Evolutionary conservation across 2,888 invertebrate genomes (phyloP), one percentile per base, ranked within the genome.

Genomic region (Cecidostiba fungosa): DNA sequence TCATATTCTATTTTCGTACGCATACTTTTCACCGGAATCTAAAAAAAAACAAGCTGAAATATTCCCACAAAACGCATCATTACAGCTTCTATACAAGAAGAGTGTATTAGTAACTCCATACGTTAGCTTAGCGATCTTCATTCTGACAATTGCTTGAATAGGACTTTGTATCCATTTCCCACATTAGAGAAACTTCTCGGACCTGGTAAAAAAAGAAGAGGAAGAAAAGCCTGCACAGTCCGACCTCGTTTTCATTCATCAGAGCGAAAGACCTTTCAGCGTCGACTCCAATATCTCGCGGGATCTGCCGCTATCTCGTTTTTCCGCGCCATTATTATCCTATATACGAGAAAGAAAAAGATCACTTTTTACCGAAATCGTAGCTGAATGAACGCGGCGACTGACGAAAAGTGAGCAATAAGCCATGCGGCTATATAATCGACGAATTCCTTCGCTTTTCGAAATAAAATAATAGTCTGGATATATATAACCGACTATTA

Each of bases 201-300:
- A 77, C 54, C 50, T 66, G 77, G 77, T 76, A 79, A 83, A 62
- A 73, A 39, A 77, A 69, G 59, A 59, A 84, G 29, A 69, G 47
- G 29, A 82, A 84, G 76, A 83, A 78, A 84, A 77, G 76, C 78
- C 47, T 32, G 72, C n/a, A 6, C 54, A 54, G 54, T 84, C 26
- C 76, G 85, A 72, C 86, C 86, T 79, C 76, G 69, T 84, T 85
- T 85, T 84, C 81, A 84, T 87, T 84, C 85, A 83, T 74, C 36
- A n/a, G 69, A 72, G 83, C 50, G 26, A 77, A 77, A 85, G 85
- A 85, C 77, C 86, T 77, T 82, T 87, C 79, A 82, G 32, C 77
- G 77, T 83, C 85, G 87, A 87, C 87, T 87, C 85, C 83, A 83
- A 85, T 87, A 87, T 87, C 87, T 85, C 84, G 80, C 85, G 79